phyloP scores from a whole-genome alignment of 2,888 invertebrate species.

The Spilarctia lutea region DNA sequence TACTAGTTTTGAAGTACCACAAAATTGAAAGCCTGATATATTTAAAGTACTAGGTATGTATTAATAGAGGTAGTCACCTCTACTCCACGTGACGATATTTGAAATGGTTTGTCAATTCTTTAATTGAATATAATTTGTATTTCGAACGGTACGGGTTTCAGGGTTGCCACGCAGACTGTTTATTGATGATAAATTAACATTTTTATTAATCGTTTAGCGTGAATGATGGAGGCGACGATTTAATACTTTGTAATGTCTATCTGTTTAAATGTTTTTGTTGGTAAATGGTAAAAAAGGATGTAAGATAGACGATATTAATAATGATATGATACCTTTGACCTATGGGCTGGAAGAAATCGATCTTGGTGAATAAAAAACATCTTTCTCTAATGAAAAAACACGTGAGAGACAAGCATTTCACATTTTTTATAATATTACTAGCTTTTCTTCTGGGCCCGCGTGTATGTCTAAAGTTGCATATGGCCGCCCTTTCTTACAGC shows the following conservation, averaged over 20 bases:
- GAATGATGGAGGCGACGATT: background rate
- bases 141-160: conserved; percentile 16
- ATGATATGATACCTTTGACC: no score
- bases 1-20: background rate
- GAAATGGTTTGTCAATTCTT: conserved; percentile 43
- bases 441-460: no score
- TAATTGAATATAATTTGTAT: conserved; percentile 31
- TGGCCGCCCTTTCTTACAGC: no score
- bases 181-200: conserved; percentile 6
- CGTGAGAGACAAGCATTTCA: no score
- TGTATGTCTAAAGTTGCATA: no score
- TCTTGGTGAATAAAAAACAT: no score
- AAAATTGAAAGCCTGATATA: background rate
- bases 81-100: background rate
- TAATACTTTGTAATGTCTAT: background rate
- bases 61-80: background rate
- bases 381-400: no score
- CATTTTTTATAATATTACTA: no score
- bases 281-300: background rate
- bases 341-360: no score
- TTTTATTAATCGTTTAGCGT: background rate
- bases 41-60: background rate
- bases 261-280: background rate
- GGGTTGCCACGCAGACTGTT: conserved; percentile 7
- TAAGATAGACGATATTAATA: no score